Conservation (phyloP, 2,797 vertebrate genomes). For the Leptatherina wallacei region DNA sequence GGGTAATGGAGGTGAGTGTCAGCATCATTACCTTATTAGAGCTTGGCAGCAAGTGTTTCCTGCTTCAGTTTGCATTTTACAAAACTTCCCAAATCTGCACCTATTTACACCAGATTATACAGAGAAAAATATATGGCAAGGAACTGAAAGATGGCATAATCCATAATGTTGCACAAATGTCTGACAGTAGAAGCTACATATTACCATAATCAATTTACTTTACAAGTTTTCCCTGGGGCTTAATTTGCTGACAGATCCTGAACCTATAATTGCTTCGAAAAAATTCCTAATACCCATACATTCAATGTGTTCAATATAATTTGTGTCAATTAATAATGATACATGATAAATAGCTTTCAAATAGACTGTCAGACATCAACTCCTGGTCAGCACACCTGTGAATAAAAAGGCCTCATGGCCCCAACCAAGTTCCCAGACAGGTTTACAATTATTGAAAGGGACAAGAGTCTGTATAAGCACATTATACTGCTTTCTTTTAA, state of each 20-base stretch:
- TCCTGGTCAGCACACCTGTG: neutral
- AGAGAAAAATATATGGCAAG: too few species aligned
- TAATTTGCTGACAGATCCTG: too few species aligned
- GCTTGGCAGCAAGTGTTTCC: too few species aligned
- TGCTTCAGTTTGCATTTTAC: too few species aligned
- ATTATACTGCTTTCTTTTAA: slow-evolving; percentile 49
- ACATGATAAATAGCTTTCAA: neutral
- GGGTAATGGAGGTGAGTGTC: too few species aligned
- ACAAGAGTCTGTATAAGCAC: slow-evolving; percentile 32
- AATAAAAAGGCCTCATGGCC: neutral
- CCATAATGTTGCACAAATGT: too few species aligned
- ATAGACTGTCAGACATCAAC: neutral
- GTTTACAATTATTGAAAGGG: slow-evolving; percentile 24
- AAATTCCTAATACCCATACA: neutral
- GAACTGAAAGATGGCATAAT: too few species aligned
- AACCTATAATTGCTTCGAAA: neutral
- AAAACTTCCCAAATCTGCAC: too few species aligned
- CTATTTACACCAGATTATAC: too few species aligned
- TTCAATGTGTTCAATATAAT: neutral
- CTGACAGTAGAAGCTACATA: too few species aligned
- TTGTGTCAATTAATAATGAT: neutral
- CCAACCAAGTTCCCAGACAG: neutral
- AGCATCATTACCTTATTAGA: too few species aligned
- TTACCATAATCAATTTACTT: neutral
- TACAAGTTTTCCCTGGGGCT: neutral